Evolutionary conservation across 1,140 invertebrate genomes (phyloP), one percentile per base, ranked within the genome.

Genomic region (Pogonomyrmex californicus): DNA sequence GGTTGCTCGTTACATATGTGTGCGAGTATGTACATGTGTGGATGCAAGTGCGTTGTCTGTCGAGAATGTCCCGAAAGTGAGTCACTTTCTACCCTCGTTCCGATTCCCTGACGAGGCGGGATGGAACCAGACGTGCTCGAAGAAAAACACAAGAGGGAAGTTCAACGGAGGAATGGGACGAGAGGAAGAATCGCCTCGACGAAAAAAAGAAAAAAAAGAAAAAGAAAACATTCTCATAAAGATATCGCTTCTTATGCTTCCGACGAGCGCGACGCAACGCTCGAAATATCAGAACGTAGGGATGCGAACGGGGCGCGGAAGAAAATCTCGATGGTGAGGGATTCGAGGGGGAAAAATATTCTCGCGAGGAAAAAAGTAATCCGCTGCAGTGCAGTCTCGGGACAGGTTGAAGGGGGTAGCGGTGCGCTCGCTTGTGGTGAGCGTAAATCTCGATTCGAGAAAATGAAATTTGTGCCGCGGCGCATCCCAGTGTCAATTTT

Each of bases 21-120:
- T 38, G 76, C 44, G 62, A 0, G 17, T 36, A n/a, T 10, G 38
- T 81, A 10, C 10, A 23, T 30, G 77, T 68, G 54, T 33, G 65
- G 44, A 78, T 79, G 78, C 85, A 76, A 76, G 65, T 79, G 78
- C 71, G 86, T 82, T 85, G 85, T 85, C 88, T 89, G 89, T 10
- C 17, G 73, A 63, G 78, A 87, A 89, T 87, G 73, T 71, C 49
- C 65, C 23, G 73, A 87, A 85, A 90, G 88, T 87, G 88, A 89
- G 88, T 90, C 88, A 89, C 88, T 85, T 85, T 78, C 88, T 38
- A 90, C 87, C 86, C 86, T 87, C 89, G 88, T 88, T 89, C 51
- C 73, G 78, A 88, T 68, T 36, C 76, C 70, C 63, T 82, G 76
- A 60, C 76, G 66, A 33, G 65, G 77, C n/a, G 73, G 85, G 81